Conservation (phyloP, 1,140 invertebrate genomes). For the Drosophila trapezifrons region DNA sequence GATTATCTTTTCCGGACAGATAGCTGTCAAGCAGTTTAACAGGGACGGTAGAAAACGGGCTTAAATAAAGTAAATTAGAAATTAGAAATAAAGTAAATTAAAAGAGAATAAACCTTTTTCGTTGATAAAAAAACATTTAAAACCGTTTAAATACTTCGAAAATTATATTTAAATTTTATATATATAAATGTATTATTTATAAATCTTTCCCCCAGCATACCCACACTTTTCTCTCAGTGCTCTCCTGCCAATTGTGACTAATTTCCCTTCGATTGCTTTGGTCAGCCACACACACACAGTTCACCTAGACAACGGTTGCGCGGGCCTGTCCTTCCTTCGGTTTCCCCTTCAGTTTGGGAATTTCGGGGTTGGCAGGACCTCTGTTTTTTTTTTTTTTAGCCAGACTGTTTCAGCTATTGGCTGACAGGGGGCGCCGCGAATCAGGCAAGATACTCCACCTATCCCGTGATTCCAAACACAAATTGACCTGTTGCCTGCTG, state of each 20-base stretch:
- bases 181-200: not conserved
- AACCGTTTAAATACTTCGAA: too few species aligned
- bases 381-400: not conserved
- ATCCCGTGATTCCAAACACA: not conserved
- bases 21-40: too few species aligned
- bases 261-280: constrained; percentile 21
- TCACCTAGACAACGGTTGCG: constrained; percentile 34
- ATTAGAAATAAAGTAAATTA: too few species aligned
- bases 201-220: not conserved
- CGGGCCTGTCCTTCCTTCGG: not conserved
- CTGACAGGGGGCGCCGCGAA: not conserved
- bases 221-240: not conserved
- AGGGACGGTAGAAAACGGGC: too few species aligned
- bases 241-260: constrained; percentile 1
- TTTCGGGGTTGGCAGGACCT: too few species aligned
- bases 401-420: too few species aligned
- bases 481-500: constrained; percentile 14
- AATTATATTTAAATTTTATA: too few species aligned
- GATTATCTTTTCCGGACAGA: too few species aligned
- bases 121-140: too few species aligned
- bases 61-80: too few species aligned
- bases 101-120: too few species aligned
- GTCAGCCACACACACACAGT: constrained; percentile 10
- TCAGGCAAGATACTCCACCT: too few species aligned
- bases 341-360: not conserved